Base-by-base conservation (phyloP, 1,140 invertebrate species). In the Drosophila insularis region DNA sequence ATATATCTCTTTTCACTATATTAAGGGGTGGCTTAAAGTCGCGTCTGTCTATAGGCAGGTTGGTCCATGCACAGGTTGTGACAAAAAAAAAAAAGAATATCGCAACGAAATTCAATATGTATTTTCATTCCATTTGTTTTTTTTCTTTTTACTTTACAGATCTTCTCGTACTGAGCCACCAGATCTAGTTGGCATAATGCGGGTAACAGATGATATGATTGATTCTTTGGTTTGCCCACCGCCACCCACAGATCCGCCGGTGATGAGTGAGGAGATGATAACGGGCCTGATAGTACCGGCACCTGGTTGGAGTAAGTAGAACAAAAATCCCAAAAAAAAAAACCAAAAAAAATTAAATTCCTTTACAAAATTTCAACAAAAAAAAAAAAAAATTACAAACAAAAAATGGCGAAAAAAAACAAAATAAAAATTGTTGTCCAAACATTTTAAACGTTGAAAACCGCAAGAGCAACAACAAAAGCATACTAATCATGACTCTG, bases 211-310 rank as follows among this genome's bases (percentile, higher is more conserved):
- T 92, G 97, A 98, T 90, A 98, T 98, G 92, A 98, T 99, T 92
- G 97, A 98, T 91, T 97, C 97, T 73, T 94, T 99, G 81, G 97
- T 99, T 43, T 98, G 98, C 92, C 97, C 97, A 50, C 98, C 98
- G 39, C 98, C 98, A 54, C 98, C 98, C 21, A 96, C 97, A 58
- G 96, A 97, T 89, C 97, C 98, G 76, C 96, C 96, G 54, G 95
- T 97, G 81, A 97, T 99, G 92, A 97, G 96, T 85, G 98, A 99
- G 90, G 97, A 98, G 93, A 97, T 98, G 95, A 98, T 99, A 81
- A 97, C 97, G 39, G 97, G 97, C 68, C 94, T 99, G 81, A 99
- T 99, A 90, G 98, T 99, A 54, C 98, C 98, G 23, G 97, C 98
- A 55, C 98, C 98, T 31, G 96, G 96, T 82, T 97, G 96, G 96